Base-by-base conservation (phyloP, 2,797 vertebrate genomes). In the Graptemys geographica region DNA sequence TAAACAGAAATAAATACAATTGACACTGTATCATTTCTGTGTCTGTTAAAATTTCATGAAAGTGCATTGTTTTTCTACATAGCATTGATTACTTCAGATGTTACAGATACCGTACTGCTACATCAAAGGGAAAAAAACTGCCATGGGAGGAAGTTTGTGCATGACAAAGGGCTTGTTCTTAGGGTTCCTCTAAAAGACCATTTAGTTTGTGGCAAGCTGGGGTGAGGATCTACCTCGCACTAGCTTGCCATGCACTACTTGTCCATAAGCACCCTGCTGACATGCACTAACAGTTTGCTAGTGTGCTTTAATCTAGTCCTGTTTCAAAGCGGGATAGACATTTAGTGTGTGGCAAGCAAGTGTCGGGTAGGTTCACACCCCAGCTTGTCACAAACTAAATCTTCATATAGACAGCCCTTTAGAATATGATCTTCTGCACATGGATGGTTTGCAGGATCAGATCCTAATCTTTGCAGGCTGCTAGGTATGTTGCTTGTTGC, bases 361-460 rank as follows among this genome's bases (percentile, higher is more conserved):
- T 19, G 2, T 37, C n/a, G 19, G 5, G n/a, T 11, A 37, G n/a
- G 37, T 69, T 69, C n/a, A 69, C n/a, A 37, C 19, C 19, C n/a
- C 65, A 69, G n/a, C n/a, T 37, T 23, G n/a, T 19, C 19, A 69
- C 33, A 69, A 37, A 69, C 65, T 5, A 69, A 69, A 5, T 69
- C 33, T 69, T 69, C 33, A n/a, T 65, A 8, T 37, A 69, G 65
- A 37, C 65, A 69, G n/a, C 10, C 65, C 9, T 69, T 69, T 37
- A 69, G 65, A 37, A 69, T 23, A n/a, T 21, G n/a, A 37, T 37
- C 18, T n/a, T 69, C 33, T 69, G 16, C 33, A 69, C 31, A 31
- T 16, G 31, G 62, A 65, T n/a, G 7, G 31, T 16, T 94, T 93
- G 37, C 79, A 47, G 82, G 82, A 94, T 96, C 94, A 96, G 82